Evolutionary conservation across 2,888 invertebrate species (phyloP).

Genomic region (Caenorhabditis sp.): DNA sequence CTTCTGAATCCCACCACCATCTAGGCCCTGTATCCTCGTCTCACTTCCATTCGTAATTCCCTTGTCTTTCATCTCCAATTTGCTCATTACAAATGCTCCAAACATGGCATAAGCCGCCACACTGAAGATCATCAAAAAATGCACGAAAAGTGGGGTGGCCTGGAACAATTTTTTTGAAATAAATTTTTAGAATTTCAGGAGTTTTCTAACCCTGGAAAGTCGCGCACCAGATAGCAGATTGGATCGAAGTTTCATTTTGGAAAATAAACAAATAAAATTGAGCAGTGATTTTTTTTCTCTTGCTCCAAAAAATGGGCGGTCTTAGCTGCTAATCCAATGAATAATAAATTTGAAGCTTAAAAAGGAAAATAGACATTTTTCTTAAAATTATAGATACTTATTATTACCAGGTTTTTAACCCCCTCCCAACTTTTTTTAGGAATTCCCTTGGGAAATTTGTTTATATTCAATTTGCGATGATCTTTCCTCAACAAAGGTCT

Average conservation of each 20-base stretch:
- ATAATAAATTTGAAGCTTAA: neutral
- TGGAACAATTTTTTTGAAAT: slow-evolving; percentile 19
- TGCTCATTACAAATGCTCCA: slow-evolving; percentile 60
- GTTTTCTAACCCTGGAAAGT: neutral
- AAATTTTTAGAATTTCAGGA: neutral
- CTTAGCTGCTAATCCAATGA: neutral
- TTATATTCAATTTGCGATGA: neutral
- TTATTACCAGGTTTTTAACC: no score
- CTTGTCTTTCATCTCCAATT: slow-evolving; percentile 39
- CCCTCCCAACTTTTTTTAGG: neutral
- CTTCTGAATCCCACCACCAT: no score
- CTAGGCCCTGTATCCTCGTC: no score
- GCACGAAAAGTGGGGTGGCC: slow-evolving; percentile 62
- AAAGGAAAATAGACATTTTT: neutral
- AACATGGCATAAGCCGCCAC: slow-evolving; percentile 58
- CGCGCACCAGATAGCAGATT: neutral
- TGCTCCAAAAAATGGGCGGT: no score
- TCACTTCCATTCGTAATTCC: no score
- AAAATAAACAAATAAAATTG: no score
- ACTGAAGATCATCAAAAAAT: slow-evolving; percentile 59
- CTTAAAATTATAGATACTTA: neutral
- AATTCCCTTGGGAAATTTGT: neutral
- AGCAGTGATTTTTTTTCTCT: no score
- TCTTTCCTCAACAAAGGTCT: neutral
- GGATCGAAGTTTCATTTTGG: no score